These are phyloP conservation scores for Hylia prasina DNA, from an alignment of 2,113 vertebrate genomes.

Conservation along the genomic window DNA sequence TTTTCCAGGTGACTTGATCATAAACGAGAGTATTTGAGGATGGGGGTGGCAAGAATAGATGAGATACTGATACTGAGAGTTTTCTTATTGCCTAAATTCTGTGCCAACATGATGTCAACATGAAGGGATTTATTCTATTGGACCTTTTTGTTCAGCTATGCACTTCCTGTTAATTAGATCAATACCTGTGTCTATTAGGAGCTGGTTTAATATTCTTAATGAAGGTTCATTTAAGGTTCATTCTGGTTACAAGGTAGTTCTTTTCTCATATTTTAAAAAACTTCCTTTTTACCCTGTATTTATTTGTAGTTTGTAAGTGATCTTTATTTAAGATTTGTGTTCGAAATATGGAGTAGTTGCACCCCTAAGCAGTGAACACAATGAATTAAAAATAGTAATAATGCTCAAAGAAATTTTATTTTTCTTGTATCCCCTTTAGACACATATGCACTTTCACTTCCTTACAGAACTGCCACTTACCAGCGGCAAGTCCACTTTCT, in stretches of 20 bases:
- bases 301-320: background rate
- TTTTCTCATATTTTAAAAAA: background rate
- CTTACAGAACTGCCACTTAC: background rate
- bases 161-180: constrained; percentile 55
- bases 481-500: background rate
- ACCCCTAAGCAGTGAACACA: background rate
- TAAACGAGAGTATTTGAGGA: background rate
- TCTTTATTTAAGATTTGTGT: background rate
- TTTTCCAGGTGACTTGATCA: background rate
- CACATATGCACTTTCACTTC: background rate
- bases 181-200: constrained; percentile 30
- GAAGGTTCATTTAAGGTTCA: constrained; percentile 45
- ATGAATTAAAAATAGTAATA: background rate
- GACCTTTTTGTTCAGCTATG: background rate
- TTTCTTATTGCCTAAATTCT: background rate
- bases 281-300: background rate
- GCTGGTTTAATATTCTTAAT: constrained; percentile 34
- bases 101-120: background rate
- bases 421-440: background rate
- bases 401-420: background rate
- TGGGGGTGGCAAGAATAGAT: background rate
- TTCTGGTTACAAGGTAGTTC: background rate
- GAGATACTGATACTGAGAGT: background rate
- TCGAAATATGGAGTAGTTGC: background rate
- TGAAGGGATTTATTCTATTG: background rate